Percentiles rank a stretch among this genome's conserved stretches.
Conservation (phyloP, 2,888 invertebrate genomes). For the Brenthis ino region DNA sequence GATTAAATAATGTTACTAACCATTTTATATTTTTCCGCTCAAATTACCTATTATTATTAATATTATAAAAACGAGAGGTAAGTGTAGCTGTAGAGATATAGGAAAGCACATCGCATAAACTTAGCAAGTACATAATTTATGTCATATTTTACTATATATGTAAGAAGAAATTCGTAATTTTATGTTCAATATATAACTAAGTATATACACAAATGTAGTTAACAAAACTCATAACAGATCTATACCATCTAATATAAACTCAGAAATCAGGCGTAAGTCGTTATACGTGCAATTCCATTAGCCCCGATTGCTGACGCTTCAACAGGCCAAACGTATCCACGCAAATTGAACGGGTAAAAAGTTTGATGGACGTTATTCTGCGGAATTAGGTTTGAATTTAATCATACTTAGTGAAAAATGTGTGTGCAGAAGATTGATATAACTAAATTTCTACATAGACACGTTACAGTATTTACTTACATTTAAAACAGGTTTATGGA, state of each 20-base stretch:
- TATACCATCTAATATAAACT: slow-evolving; percentile 10
- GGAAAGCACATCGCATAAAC: too few relatives aligned
- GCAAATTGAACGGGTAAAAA: slow-evolving; percentile 47
- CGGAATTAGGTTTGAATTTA: slow-evolving; percentile 37
- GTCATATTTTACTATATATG: too few relatives aligned
- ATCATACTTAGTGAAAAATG: slow-evolving; percentile 33
- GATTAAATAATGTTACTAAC: slow-evolving; percentile 30
- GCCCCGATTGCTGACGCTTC: slow-evolving; percentile 48
- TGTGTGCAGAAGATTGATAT: slow-evolving; percentile 17
- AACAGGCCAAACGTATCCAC: slow-evolving; percentile 45
- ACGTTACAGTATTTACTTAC: slow-evolving; percentile 2
- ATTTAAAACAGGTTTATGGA: too few relatives aligned
- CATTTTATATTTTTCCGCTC: slow-evolving; percentile 18
- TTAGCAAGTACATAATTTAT: too few relatives aligned
- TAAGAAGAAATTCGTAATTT: background rate
- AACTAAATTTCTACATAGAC: too few relatives aligned
- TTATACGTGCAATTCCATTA: slow-evolving; percentile 49
- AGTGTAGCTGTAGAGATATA: background rate
- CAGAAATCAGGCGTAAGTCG: slow-evolving; percentile 6
- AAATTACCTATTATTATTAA: background rate
- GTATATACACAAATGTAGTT: background rate
- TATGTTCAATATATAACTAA: background rate
- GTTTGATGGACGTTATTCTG: slow-evolving; percentile 37
- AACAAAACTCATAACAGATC: background rate
- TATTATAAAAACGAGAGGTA: background rate